Percentiles rank a stretch among this genome's conserved stretches.
phyloP scores from a whole-genome alignment of 2,797 vertebrate genomes.

The Spinibarbus caldwelli region DNA sequence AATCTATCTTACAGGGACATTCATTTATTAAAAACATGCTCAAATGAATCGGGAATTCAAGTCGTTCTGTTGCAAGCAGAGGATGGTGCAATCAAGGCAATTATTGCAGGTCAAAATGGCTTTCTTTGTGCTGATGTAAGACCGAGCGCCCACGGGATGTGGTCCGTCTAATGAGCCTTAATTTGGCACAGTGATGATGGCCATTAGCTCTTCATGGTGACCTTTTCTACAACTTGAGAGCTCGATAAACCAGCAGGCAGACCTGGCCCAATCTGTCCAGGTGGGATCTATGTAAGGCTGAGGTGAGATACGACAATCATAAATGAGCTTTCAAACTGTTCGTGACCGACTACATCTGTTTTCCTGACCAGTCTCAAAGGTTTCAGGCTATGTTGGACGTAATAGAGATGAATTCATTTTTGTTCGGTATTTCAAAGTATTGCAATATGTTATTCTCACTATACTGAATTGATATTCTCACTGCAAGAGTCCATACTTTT shows the following conservation, averaged over 20 bases:
- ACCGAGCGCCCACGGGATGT: slow-evolving; percentile 47
- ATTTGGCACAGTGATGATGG: slow-evolving; percentile 59
- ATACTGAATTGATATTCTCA: not conserved
- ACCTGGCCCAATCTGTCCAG: slow-evolving; percentile 20
- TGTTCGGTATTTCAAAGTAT: not conserved
- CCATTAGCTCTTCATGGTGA: slow-evolving; percentile 58
- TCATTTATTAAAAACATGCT: slow-evolving; percentile 57
- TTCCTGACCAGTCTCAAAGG: not conserved
- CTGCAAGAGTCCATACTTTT: not conserved
- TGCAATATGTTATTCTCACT: slow-evolving; percentile 2
- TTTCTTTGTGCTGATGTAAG: slow-evolving; percentile 56
- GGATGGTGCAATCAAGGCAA: slow-evolving; percentile 50
- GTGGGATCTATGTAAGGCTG: not conserved
- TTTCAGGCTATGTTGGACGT: not conserved
- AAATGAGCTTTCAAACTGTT: slow-evolving; percentile 9
- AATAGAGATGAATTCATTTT: not conserved
- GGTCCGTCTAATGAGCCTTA: slow-evolving; percentile 60
- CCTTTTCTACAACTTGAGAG: slow-evolving; percentile 50
- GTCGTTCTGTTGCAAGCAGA: slow-evolving; percentile 6
- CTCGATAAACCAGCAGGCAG: slow-evolving; percentile 26
- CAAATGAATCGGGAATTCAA: slow-evolving; percentile 31
- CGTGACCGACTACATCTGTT: not conserved
- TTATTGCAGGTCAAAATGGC: slow-evolving; percentile 50
- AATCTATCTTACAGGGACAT: slow-evolving; percentile 48
- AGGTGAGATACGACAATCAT: not conserved